These are phyloP conservation scores for Chouioia cunea DNA, from an alignment of 2,888 invertebrate genomes.

Conservation along the genomic window DNA sequence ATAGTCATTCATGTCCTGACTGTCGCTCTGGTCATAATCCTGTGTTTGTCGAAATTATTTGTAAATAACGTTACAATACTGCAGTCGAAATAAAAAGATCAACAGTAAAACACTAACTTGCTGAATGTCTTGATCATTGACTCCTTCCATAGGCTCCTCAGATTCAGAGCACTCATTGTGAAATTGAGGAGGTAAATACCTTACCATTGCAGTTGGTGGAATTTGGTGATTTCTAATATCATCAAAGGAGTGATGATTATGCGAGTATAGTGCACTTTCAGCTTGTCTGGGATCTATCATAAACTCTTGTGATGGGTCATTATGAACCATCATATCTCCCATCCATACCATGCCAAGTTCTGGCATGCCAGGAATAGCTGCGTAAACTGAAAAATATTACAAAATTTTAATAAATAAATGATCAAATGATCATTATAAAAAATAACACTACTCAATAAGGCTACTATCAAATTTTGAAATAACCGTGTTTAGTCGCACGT, in stretches of 20 bases:
- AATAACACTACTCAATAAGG: too few relatives aligned
- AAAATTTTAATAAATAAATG: too few relatives aligned
- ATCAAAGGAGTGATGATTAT: conserved; percentile 62
- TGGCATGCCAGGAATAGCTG: conserved; percentile 71
- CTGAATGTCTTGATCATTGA: conserved; percentile 63
- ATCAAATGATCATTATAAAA: too few relatives aligned
- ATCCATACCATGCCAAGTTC: conserved; percentile 79
- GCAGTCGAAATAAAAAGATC: conserved; percentile 18
- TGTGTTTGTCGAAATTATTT: conserved; percentile 42
- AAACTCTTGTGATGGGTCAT: conserved; percentile 64
- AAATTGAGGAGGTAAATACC: conserved; percentile 64
- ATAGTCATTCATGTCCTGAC: conserved; percentile 66
- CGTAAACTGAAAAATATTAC: conserved; percentile 57
- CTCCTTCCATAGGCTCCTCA: conserved; percentile 65
- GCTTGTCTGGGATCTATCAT: conserved; percentile 66
- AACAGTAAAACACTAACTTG: conserved; percentile 54
- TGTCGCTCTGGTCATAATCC: conserved; percentile 60
- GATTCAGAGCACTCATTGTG: conserved; percentile 65
- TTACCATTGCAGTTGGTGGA: conserved; percentile 64
- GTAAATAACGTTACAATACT: conserved; percentile 14
- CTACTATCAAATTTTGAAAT: too few relatives aligned
- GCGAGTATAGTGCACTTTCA: conserved; percentile 64
- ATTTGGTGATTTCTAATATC: conserved; percentile 66
- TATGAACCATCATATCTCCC: conserved; percentile 71
- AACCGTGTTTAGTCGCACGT: too few relatives aligned